These are phyloP conservation scores for Luperina testacea DNA, from an alignment of 2,888 invertebrate genomes.

Conservation along the genomic window DNA sequence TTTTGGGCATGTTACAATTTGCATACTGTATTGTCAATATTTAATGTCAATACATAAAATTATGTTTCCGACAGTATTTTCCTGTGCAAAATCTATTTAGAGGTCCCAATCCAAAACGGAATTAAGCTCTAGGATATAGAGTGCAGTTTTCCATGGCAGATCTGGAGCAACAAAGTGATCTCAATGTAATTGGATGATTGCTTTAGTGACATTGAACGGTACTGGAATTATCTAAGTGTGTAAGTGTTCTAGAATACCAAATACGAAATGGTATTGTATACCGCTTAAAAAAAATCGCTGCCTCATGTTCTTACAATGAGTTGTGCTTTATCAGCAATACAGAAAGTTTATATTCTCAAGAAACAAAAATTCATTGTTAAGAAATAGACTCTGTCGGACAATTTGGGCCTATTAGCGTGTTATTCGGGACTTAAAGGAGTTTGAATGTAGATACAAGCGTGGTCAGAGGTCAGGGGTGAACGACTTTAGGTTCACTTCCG, in stretches of 20 bases:
- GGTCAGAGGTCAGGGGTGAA: slow-evolving; percentile 53
- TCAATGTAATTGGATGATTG: slow-evolving; percentile 76
- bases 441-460: slow-evolving; percentile 20
- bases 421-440: slow-evolving; percentile 50
- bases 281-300: slow-evolving; percentile 25
- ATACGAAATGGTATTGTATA: slow-evolving; percentile 28
- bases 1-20: slow-evolving; percentile 16
- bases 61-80: slow-evolving; percentile 46
- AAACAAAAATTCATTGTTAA: background rate
- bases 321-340: background rate
- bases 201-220: slow-evolving; percentile 72
- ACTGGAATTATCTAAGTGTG: slow-evolving; percentile 52
- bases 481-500: slow-evolving; percentile 40
- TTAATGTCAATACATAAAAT: slow-evolving; percentile 47
- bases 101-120: slow-evolving; percentile 5
- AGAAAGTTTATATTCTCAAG: slow-evolving; percentile 9
- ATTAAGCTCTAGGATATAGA: slow-evolving; percentile 16
- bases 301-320: background rate
- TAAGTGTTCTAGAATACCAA: slow-evolving; percentile 28
- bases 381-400: slow-evolving; percentile 21
- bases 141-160: slow-evolving; percentile 57
- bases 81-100: slow-evolving; percentile 39
- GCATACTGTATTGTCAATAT: slow-evolving; percentile 28
- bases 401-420: slow-evolving; percentile 44
- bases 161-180: slow-evolving; percentile 56